Conservation (phyloP, 2,797 vertebrate genomes). For the Lacerta viridis region DNA sequence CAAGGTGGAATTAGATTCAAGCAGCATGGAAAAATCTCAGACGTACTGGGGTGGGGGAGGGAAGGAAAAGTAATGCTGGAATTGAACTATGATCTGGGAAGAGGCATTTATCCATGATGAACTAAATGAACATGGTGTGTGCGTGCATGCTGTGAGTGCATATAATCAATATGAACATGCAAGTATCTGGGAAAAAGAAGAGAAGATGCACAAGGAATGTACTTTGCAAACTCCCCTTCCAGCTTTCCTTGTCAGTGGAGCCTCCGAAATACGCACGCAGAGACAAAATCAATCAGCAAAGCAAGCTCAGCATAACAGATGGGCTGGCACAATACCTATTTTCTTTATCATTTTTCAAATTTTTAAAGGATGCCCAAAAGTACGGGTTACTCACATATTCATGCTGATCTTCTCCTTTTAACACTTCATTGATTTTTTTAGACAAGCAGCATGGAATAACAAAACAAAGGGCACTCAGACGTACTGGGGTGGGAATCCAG, state of each 20-base stretch:
- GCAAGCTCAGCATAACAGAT: too few species aligned
- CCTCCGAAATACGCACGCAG: conserved; percentile 1
- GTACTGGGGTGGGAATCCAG: too few species aligned
- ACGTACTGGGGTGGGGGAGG: background rate
- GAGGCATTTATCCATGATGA: background rate
- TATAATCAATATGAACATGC: background rate
- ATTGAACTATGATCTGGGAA: conserved; percentile 19
- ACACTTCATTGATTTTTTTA: too few species aligned
- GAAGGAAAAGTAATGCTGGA: background rate
- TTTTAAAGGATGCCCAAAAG: too few species aligned
- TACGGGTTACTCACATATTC: too few species aligned
- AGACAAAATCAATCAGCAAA: too few species aligned
- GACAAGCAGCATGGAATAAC: too few species aligned
- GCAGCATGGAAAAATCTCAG: background rate
- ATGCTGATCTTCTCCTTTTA: too few species aligned
- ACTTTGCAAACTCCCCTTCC: too few species aligned
- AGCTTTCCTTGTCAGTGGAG: conserved; percentile 11
- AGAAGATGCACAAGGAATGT: conserved; percentile 35
- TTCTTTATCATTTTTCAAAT: too few species aligned
- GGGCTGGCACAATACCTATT: too few species aligned
- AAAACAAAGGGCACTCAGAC: too few species aligned
- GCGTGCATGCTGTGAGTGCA: background rate
- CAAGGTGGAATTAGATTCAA: background rate
- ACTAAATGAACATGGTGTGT: background rate
- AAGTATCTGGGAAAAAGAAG: background rate